phyloP scores from a whole-genome alignment of 2,113 vertebrate genomes.

The Brachyhypopomus occidentalis region DNA sequence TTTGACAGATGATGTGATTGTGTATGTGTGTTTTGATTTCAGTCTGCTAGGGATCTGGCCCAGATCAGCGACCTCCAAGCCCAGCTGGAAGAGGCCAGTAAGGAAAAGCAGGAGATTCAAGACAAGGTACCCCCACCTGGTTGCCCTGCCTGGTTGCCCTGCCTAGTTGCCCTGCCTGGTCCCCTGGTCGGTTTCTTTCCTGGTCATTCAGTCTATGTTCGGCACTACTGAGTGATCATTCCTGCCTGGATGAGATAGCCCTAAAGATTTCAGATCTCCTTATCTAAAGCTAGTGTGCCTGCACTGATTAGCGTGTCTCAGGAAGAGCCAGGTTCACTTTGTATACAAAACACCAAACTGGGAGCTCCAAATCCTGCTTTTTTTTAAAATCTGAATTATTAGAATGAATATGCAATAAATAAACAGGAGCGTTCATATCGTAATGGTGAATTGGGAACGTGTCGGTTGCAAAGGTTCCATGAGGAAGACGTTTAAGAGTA shows the following conservation, averaged over 20 bases:
- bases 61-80: slow-evolving; percentile 96
- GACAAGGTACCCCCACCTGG: slow-evolving; percentile 84
- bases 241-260: slow-evolving; percentile 5
- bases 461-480: not conserved
- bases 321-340: slow-evolving; percentile 56
- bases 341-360: slow-evolving; percentile 63
- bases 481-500: not conserved
- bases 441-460: not conserved
- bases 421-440: not conserved
- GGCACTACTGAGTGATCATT: no score
- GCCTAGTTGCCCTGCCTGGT: not conserved
- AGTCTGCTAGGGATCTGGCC: slow-evolving; percentile 91
- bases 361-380: slow-evolving; percentile 58
- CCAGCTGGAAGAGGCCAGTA: slow-evolving; percentile 90
- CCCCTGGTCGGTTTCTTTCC: no score
- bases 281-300: slow-evolving; percentile 69
- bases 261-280: slow-evolving; percentile 34
- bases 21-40: slow-evolving; percentile 28
- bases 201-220: no score
- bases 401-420: slow-evolving; percentile 38
- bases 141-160: not conserved
- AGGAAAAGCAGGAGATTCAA: slow-evolving; percentile 96
- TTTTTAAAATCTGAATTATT: slow-evolving; percentile 69
- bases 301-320: slow-evolving; percentile 67
- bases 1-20: not conserved